phyloP scores from a whole-genome alignment of 1,140 invertebrate genomes.

The Zaprionus kolodkinae region DNA sequence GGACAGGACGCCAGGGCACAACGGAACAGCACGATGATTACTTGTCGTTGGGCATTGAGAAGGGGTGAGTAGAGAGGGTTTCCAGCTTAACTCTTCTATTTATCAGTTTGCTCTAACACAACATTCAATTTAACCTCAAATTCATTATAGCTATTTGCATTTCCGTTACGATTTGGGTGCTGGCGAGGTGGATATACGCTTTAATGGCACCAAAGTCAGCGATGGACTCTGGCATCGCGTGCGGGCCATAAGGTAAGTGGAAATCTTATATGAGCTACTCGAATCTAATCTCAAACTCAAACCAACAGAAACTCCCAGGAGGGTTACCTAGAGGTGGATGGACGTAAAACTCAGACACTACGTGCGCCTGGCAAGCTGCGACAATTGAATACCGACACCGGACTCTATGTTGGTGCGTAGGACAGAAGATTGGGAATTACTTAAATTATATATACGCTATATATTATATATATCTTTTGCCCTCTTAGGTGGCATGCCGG shows the following conservation, averaged over 20 bases:
- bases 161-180: conserved; percentile 90
- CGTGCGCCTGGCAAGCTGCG: conserved; percentile 92
- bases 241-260: conserved; percentile 92
- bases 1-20: conserved; percentile 91
- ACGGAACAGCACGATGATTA: conserved; percentile 91
- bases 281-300: neutral
- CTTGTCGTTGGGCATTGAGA: conserved; percentile 92
- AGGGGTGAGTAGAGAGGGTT: conserved; percentile 87
- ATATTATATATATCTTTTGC: neutral
- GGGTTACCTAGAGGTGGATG: conserved; percentile 93
- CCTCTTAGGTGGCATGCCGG: conserved; percentile 89
- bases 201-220: conserved; percentile 94
- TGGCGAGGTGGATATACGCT: conserved; percentile 91
- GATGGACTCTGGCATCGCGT: conserved; percentile 97
- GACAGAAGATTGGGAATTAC: neutral
- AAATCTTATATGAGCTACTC: neutral
- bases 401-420: conserved; percentile 92
- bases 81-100: no score
- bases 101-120: no score
- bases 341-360: conserved; percentile 90
- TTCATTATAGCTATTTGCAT: conserved; percentile 84
- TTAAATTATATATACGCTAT: neutral
- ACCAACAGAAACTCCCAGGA: conserved; percentile 91
- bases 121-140: neutral
- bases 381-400: conserved; percentile 93